These are phyloP conservation scores for Panagrolaimus sp. DNA, from an alignment of 1,140 invertebrate genomes.

Conservation along the genomic window DNA sequence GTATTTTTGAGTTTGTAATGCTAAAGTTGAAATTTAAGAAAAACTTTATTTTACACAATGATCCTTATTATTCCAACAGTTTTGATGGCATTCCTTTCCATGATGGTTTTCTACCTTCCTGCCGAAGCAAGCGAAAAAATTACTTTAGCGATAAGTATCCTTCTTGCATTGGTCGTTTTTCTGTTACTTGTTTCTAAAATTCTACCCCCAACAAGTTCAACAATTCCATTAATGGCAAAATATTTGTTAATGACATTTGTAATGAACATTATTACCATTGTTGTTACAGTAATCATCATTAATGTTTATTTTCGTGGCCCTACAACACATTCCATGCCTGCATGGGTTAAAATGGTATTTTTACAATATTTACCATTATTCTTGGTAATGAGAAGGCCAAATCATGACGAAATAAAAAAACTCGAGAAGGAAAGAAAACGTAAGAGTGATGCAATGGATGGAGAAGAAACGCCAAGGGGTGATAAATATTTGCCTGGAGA, in stretches of 20 bases:
- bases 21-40: conserved; percentile 65
- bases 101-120: conserved; percentile 21
- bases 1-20: too few relatives aligned
- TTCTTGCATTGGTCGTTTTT: conserved; percentile 97
- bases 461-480: background rate
- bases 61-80: conserved; percentile 44
- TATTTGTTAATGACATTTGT: conserved; percentile 98
- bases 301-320: conserved; percentile 99
- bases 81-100: conserved; percentile 21
- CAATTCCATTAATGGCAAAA: conserved; percentile 90
- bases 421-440: background rate
- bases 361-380: conserved; percentile 64
- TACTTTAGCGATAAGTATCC: conserved; percentile 92
- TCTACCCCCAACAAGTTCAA: conserved; percentile 87
- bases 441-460: conserved; percentile 13
- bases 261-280: conserved; percentile 97
- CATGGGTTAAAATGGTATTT: conserved; percentile 84
- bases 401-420: conserved; percentile 15
- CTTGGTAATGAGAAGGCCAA: conserved; percentile 45
- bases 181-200: conserved; percentile 94
- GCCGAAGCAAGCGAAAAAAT: conserved; percentile 73
- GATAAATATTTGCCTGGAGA: conserved; percentile 30
- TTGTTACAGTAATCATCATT: conserved; percentile 95
- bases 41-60: conserved; percentile 69
- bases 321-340: conserved; percentile 78